phyloP scores from a whole-genome alignment of 2,888 invertebrate genomes.

The Mimumesa dahlbomi region DNA sequence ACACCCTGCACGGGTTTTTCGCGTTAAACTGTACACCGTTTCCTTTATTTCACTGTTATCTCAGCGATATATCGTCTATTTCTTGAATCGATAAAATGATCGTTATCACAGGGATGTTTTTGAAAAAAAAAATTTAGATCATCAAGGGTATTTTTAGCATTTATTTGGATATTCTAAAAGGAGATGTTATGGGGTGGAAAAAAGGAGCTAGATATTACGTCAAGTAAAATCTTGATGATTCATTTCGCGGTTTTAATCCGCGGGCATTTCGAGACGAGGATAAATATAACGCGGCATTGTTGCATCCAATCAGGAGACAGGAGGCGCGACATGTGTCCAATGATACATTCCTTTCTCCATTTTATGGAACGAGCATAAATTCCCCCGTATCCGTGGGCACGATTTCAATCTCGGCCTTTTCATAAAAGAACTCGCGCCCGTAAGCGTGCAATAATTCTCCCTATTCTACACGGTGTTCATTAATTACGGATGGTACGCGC shows the following conservation, averaged over 20 bases:
- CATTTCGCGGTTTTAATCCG: neutral
- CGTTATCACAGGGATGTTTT: too few relatives aligned
- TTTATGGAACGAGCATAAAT: constrained; percentile 60
- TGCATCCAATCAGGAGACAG: constrained; percentile 16
- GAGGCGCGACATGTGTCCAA: constrained; percentile 46
- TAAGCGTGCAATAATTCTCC: constrained; percentile 72
- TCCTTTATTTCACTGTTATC: too few relatives aligned
- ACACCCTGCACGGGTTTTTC: too few relatives aligned
- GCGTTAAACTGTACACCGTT: too few relatives aligned
- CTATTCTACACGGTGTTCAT: constrained; percentile 73
- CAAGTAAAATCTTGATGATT: neutral
- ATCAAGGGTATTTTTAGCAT: too few relatives aligned
- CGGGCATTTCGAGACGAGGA: neutral
- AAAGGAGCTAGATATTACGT: too few relatives aligned
- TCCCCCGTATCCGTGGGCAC: constrained; percentile 51
- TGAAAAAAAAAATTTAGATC: too few relatives aligned
- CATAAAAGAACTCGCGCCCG: constrained; percentile 61
- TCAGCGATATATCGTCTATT: too few relatives aligned
- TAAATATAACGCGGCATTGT: constrained; percentile 22
- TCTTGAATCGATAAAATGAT: too few relatives aligned
- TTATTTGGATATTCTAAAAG: too few relatives aligned
- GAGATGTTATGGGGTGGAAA: too few relatives aligned
- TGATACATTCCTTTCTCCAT: constrained; percentile 55
- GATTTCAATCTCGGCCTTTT: constrained; percentile 66
- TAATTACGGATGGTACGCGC: constrained; percentile 65